Evolutionary conservation across 2,113 vertebrate species (phyloP), one percentile per base, ranked within the genome.

Genomic region (Condylura cristata): DNA sequence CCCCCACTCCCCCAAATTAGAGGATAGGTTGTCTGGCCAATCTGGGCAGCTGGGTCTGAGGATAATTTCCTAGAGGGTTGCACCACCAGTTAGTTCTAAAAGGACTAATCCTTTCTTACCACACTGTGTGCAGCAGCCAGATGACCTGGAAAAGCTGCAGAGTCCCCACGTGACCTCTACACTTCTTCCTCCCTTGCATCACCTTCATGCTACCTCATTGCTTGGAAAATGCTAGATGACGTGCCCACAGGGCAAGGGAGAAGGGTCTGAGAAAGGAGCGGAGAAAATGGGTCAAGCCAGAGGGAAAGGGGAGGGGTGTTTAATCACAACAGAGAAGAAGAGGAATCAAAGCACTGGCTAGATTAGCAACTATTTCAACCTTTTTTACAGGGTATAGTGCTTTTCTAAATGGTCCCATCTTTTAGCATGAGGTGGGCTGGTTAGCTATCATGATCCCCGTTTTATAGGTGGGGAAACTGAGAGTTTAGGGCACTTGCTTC

Each of bases 1-100:
- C 3, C 63, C 63, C 32, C n/a, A n/a, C n/a, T n/a, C 63, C 32
- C n/a, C 81, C 2, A 4, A 63, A 66, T 80, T 76, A 96, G 85
- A 95, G 96, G 96, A 46, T 61, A 65, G 71, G 70, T 22, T 60
- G 94, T 92, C 97, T 91, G 83, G 87, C 91, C 76, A 48, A 75
- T 94, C 76, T 20, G 3, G 91, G 84, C 93, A 5, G 82, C 85
- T 0, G 0, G 89, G 53, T 18, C 0, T 39, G 46, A 30, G 90
- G 90, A 91, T 95, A 79, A 39, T 66, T 68, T 93, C 68, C 4
- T 84, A 0, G 1, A 60, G 1, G 96, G 96, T 70, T 80, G 84
- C 28, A 11, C 58, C 96, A 96, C 93, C 97, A 72, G 89, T 11
- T 88, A 89, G 85, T 90, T 85, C 93, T 89, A 12, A 16, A 76